Conservation (phyloP, 2,797 vertebrate genomes). For the Taeniopygia guttata region DNA sequence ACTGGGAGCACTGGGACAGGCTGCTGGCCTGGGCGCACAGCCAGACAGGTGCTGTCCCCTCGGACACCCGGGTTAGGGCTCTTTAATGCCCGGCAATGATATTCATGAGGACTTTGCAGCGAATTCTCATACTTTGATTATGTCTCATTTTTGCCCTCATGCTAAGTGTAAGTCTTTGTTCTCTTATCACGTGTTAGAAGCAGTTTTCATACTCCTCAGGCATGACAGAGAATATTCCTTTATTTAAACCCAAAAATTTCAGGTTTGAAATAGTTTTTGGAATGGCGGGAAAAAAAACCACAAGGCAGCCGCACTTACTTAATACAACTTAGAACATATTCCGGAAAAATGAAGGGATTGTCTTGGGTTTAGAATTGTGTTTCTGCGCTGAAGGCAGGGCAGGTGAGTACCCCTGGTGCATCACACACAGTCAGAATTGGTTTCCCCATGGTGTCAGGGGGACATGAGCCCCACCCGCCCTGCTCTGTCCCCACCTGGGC, state of each 20-base stretch:
- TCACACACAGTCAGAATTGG: not conserved
- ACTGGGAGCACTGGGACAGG: not conserved
- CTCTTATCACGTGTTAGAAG: not conserved
- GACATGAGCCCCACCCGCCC: rapidly evolving
- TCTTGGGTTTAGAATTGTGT: not conserved
- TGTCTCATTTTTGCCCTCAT: rapidly evolving
- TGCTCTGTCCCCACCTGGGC: not conserved
- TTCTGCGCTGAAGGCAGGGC: not conserved
- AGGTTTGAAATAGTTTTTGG: not conserved
- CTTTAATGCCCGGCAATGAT: rapidly evolving
- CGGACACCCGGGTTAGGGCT: rapidly evolving
- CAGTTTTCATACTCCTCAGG: not conserved
- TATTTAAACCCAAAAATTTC: not conserved
- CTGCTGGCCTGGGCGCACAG: not conserved
- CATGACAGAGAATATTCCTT: not conserved
- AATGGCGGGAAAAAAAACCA: rapidly evolving
- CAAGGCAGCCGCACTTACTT: not conserved
- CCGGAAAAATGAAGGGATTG: not conserved
- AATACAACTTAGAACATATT: not conserved
- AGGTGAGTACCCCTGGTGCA: not conserved
- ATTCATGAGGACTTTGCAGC: not conserved
- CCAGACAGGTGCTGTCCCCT: rapidly evolving
- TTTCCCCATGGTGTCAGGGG: not conserved
- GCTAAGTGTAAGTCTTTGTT: not conserved
- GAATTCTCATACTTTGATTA: rapidly evolving